Conservation (phyloP, 2,113 vertebrate species). For the Odobenus rosmarus region DNA sequence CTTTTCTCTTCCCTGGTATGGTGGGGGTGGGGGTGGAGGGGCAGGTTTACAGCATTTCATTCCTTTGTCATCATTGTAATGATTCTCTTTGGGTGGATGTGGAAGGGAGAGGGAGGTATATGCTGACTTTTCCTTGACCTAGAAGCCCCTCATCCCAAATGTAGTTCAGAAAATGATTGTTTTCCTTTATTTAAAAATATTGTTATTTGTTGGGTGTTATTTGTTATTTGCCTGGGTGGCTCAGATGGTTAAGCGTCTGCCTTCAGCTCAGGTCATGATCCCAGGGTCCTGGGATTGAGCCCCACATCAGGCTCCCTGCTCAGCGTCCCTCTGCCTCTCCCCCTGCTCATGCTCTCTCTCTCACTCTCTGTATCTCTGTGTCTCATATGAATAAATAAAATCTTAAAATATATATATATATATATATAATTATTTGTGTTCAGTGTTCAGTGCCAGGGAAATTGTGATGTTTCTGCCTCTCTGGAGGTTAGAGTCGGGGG, state of each 20-base stretch:
- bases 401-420: too few species aligned
- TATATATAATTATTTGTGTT: too few species aligned
- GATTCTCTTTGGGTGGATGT: not conserved
- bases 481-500: not conserved
- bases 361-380: too few species aligned
- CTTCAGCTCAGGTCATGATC: too few species aligned
- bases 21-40: not conserved
- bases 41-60: not conserved
- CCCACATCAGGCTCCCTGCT: too few species aligned
- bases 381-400: too few species aligned
- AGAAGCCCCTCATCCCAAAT: not conserved
- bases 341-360: too few species aligned
- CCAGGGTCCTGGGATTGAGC: too few species aligned
- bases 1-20: not conserved
- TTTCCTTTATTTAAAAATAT: not conserved
- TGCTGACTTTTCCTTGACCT: not conserved
- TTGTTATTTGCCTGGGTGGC: too few species aligned
- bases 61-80: not conserved
- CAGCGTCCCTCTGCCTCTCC: too few species aligned
- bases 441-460: not conserved
- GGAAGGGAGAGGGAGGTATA: not conserved
- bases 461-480: not conserved
- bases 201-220: not conserved
- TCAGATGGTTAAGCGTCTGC: too few species aligned
- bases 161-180: constrained; percentile 42